Percentiles rank a stretch among this genome's conserved stretches.
Evolutionary conservation across 2,888 invertebrate genomes (phyloP).

Genomic region (Andrena haemorrhoa): DNA sequence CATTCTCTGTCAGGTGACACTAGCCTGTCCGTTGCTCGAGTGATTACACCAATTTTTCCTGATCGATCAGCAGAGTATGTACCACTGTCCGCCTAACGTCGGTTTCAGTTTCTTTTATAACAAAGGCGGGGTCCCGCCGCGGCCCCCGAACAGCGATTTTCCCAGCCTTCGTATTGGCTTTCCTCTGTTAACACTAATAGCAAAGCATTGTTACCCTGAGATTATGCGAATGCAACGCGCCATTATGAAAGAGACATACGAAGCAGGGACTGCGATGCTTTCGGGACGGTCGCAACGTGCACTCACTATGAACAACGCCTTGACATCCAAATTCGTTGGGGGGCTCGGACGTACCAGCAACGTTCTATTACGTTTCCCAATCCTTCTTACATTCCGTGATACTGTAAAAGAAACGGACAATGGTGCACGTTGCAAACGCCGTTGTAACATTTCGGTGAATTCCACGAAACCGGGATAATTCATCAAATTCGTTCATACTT

Average conservation of each 20-base stretch:
- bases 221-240: conserved; percentile 70
- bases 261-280: conserved; percentile 38
- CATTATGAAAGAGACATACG: conserved; percentile 70
- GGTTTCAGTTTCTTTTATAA: conserved; percentile 74
- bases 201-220: conserved; percentile 73
- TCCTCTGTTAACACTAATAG: conserved; percentile 70
- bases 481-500: neutral
- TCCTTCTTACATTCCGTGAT: neutral
- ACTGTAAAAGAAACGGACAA: neutral
- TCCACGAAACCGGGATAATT: neutral
- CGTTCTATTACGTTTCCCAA: conserved; percentile 32
- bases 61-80: conserved; percentile 50
- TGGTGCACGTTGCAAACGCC: neutral
- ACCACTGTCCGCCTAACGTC: conserved; percentile 60
- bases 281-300: conserved; percentile 33
- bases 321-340: conserved; percentile 72
- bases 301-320: conserved; percentile 63
- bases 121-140: conserved; percentile 64
- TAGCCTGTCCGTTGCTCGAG: conserved; percentile 26
- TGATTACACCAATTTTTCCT: conserved; percentile 54
- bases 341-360: neutral
- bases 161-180: conserved; percentile 69
- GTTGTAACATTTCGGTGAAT: neutral
- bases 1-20: conserved; percentile 69
- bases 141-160: conserved; percentile 63